Base-by-base conservation (phyloP, 2,113 vertebrate genomes). In the Microcebus jonahi region DNA sequence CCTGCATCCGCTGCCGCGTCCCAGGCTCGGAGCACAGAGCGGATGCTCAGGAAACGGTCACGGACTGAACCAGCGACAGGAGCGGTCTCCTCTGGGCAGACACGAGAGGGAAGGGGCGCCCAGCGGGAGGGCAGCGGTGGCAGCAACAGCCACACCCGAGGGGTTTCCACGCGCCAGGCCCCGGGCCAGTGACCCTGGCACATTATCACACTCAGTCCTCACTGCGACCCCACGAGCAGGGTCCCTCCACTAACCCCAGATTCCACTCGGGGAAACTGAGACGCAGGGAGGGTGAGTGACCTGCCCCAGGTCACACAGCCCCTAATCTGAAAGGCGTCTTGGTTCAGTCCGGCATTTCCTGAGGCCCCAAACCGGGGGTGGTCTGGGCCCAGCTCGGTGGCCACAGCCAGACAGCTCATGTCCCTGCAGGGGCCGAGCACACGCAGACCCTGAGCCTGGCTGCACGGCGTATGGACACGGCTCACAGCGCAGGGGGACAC, bases 131-230 rank as follows among this genome's bases (percentile, higher is more conserved):
- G 1, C 12, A 2, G 31, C 15, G 7, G 3, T 31, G 6, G 67
- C 11, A 36, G 36, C 9, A 12, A 14, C 3, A 17, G 85, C 45
- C 8, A 9, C 31, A 23, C 34, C 25, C 17, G 1, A 11, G 29
- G 3, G 59, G 17, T 9, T 3, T 31, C 59, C 48, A 0, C 1
- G 27, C 42, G 11, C n/a, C 57, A 31, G 25, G 53, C 67, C 7
- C 53, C 0, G 2, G 1, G 18, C 13, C 53, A 7, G 2, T 1
- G 20, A 48, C 12, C 9, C 11, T 8, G 1, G 29, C 36, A 34
- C 18, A 0, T 25, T 3, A 65, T 11, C 14, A 57, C 48, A 4
- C 6, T 57, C 10, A 31, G 31, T 29, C 48, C 57, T 61, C 63
- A 45, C 39, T 1, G 6, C 13, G 31, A 4, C 8, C 36, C 81